Evolutionary conservation across 2,113 vertebrate genomes (phyloP).

Genomic region (Chionomys nivalis): DNA sequence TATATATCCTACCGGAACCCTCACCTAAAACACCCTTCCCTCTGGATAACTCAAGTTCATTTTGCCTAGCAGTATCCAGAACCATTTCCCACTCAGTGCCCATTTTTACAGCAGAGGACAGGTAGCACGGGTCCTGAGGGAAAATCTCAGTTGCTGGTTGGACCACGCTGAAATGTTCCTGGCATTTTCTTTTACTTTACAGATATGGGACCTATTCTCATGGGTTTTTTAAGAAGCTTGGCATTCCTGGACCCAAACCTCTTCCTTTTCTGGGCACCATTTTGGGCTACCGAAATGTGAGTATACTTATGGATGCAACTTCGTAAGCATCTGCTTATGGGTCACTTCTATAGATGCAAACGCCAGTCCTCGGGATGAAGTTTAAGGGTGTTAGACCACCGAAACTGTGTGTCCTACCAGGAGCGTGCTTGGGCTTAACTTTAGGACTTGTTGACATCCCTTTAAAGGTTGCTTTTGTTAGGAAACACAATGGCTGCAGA

Average conservation of each 20-base stretch:
- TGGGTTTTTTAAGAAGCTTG: constrained; percentile 87
- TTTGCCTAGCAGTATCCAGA: not conserved
- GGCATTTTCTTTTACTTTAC: constrained; percentile 30
- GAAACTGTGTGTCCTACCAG: not conserved
- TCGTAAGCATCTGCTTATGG: not conserved
- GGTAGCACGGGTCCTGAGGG: not conserved
- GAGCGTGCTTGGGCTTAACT: not conserved
- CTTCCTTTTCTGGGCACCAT: constrained; percentile 88
- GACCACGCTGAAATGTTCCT: not conserved
- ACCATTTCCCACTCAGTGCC: not conserved
- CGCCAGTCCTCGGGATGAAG: not conserved
- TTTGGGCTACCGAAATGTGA: constrained; percentile 77
- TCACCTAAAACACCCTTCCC: not conserved
- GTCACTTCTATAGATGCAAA: not conserved
- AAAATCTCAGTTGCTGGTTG: not conserved
- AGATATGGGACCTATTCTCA: constrained; percentile 89
- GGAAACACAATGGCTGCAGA: not conserved
- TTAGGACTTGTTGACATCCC: too few relatives aligned
- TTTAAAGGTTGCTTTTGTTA: too few relatives aligned
- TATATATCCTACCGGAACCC: not conserved
- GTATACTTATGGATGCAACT: not conserved
- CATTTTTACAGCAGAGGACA: not conserved
- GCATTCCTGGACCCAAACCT: constrained; percentile 87
- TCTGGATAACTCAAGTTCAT: not conserved
- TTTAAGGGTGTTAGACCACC: not conserved